These are phyloP conservation scores for Ascaphus truei DNA, from an alignment of 2,113 vertebrate genomes.

Conservation along the genomic window DNA sequence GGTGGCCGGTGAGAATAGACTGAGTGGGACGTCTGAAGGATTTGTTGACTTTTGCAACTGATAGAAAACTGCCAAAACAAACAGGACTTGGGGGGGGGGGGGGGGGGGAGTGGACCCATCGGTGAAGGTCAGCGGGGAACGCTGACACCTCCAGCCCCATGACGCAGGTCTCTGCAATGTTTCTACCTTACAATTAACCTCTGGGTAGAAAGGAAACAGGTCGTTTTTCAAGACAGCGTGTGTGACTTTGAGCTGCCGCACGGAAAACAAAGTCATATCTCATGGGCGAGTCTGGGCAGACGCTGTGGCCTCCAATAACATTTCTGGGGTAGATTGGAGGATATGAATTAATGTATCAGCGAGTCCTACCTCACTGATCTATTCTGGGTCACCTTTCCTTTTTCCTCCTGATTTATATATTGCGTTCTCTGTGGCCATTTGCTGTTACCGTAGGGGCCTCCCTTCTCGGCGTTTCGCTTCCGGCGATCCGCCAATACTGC, in stretches of 20 bases:
- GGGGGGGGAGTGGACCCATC: background rate
- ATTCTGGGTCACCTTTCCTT: background rate
- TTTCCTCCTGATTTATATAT: too few relatives aligned
- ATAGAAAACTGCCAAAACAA: constrained; percentile 8
- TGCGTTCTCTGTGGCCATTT: too few relatives aligned
- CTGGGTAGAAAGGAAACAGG: constrained; percentile 32
- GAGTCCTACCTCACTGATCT: background rate
- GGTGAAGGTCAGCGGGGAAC: background rate
- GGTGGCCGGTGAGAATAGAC: background rate
- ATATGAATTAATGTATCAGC: background rate
- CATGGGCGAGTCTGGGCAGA: background rate
- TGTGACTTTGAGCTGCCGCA: background rate
- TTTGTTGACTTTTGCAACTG: background rate
- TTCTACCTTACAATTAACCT: constrained; percentile 26
- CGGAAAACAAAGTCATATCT: constrained; percentile 13
- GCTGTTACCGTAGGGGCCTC: too few relatives aligned
- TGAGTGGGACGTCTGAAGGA: background rate
- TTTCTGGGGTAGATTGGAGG: background rate
- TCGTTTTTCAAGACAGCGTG: background rate
- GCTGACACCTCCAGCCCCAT: constrained; percentile 8
- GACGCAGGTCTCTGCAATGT: constrained; percentile 22
- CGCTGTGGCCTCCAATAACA: background rate
- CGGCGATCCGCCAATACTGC: too few relatives aligned
- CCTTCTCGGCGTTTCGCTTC: too few relatives aligned
- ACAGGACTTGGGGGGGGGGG: background rate